Conservation (phyloP, 1,140 invertebrate genomes). For the Drosophila sucinea region DNA sequence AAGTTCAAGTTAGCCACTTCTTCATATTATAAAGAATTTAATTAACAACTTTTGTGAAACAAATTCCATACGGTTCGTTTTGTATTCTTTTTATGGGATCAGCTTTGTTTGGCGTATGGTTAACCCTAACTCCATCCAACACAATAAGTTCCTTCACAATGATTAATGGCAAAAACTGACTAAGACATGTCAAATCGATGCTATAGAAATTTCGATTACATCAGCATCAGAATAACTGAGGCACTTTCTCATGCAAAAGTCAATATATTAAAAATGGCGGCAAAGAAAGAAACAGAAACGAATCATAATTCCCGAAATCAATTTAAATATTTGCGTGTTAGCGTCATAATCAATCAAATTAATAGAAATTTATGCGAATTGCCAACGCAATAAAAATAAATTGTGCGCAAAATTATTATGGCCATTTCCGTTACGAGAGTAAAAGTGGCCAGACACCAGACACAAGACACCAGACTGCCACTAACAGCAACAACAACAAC, state of each 20-base stretch:
- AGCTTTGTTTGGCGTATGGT: slow-evolving; percentile 3
- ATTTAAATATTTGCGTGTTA: slow-evolving; percentile 19
- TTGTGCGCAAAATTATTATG: slow-evolving; percentile 24
- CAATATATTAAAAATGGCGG: neutral
- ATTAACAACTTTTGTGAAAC: slow-evolving; percentile 8
- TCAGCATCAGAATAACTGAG: slow-evolving; percentile 15
- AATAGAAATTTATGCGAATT: slow-evolving; percentile 25
- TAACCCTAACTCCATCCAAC: slow-evolving; percentile 1
- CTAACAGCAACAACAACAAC: slow-evolving; percentile 3
- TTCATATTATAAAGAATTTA: neutral
- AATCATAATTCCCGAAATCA: slow-evolving; percentile 12
- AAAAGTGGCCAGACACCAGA: slow-evolving; percentile 9
- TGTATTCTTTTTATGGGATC: neutral
- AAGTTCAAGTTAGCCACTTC: neutral
- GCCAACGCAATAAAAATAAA: slow-evolving; percentile 23
- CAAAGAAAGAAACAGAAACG: neutral
- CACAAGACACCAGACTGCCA: neutral
- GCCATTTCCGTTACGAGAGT: slow-evolving; percentile 25
- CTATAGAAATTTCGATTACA: slow-evolving; percentile 12
- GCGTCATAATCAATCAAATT: slow-evolving; percentile 23
- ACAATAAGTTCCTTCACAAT: neutral
- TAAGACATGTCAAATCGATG: slow-evolving; percentile 9
- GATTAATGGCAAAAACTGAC: slow-evolving; percentile 15
- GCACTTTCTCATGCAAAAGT: slow-evolving; percentile 9
- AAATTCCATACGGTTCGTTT: neutral